A percentile compares a stretch with the other conserved stretches of the same genome.
Evolutionary conservation across 2,797 vertebrate species (phyloP).

Genomic region (Botia almorhae): DNA sequence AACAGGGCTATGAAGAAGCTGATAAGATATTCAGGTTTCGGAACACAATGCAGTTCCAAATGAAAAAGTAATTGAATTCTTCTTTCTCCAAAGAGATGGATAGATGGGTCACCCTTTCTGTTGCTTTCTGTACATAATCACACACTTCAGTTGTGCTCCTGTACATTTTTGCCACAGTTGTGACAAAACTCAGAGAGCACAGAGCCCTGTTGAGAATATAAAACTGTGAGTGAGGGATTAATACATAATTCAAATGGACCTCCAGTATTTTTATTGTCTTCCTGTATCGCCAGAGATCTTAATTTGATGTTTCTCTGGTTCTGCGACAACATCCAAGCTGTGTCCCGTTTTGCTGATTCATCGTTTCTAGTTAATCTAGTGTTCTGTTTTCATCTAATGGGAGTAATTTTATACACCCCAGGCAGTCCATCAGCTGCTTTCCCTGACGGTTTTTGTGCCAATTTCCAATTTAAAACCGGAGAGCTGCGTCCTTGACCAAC

Average conservation of each 20-base stretch:
- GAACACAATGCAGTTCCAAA: neutral
- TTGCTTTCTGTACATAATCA: neutral
- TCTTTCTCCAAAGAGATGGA: neutral
- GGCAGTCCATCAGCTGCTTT: conserved; percentile 38
- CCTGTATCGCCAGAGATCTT: neutral
- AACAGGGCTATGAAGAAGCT: too few relatives aligned
- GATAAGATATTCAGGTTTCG: neutral
- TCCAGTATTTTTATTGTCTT: neutral
- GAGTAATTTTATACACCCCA: conserved; percentile 44
- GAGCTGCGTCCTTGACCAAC: conserved; percentile 49
- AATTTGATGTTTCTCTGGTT: neutral
- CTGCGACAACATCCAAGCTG: neutral
- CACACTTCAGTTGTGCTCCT: neutral
- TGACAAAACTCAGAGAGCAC: neutral
- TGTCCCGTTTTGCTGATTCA: conserved; percentile 20
- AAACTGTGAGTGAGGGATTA: neutral
- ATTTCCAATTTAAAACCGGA: conserved; percentile 44
- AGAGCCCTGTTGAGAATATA: neutral
- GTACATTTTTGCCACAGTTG: neutral
- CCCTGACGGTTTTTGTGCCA: conserved; percentile 18
- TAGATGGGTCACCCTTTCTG: neutral
- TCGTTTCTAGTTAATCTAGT: conserved; percentile 21
- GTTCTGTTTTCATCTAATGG: conserved; percentile 24
- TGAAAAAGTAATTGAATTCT: neutral
- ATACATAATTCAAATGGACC: neutral